These are phyloP conservation scores for Dascillus cervinus DNA, from an alignment of 2,888 invertebrate species.

Conservation along the genomic window DNA sequence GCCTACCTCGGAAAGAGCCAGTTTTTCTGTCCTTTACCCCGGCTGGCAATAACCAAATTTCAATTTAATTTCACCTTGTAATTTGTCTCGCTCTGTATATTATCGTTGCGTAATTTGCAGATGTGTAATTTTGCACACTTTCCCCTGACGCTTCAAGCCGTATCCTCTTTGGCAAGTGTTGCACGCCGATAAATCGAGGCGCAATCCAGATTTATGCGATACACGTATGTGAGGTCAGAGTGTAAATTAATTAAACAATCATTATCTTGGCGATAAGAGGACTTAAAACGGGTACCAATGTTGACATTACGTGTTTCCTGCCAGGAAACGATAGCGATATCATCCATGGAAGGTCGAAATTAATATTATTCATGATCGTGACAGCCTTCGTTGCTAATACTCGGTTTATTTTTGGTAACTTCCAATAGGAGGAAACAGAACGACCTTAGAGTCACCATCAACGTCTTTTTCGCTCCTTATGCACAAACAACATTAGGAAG, in stretches of 20 bases:
- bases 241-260: background rate
- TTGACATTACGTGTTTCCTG: conserved; percentile 16
- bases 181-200: no score
- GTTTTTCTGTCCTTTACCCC: no score
- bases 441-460: conserved; percentile 12
- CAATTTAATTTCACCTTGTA: conserved; percentile 14
- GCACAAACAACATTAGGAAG: conserved; percentile 7
- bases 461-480: conserved; percentile 6
- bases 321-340: conserved; percentile 16
- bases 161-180: background rate
- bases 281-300: conserved; percentile 9
- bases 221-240: no score
- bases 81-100: conserved; percentile 15
- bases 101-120: conserved; percentile 3
- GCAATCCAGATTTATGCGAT: no score
- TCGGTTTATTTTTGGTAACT: conserved; percentile 11
- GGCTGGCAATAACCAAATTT: conserved; percentile 14
- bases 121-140: conserved; percentile 10
- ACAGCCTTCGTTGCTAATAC: conserved; percentile 9
- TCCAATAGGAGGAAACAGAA: conserved; percentile 12
- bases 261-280: conserved; percentile 6
- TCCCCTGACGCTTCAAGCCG: conserved; percentile 7
- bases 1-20: no score
- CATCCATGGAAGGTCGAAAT: conserved; percentile 13
- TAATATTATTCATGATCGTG: conserved; percentile 9